Evolutionary conservation across 2,113 vertebrate species (phyloP).

Genomic region (Mus spicilegus): DNA sequence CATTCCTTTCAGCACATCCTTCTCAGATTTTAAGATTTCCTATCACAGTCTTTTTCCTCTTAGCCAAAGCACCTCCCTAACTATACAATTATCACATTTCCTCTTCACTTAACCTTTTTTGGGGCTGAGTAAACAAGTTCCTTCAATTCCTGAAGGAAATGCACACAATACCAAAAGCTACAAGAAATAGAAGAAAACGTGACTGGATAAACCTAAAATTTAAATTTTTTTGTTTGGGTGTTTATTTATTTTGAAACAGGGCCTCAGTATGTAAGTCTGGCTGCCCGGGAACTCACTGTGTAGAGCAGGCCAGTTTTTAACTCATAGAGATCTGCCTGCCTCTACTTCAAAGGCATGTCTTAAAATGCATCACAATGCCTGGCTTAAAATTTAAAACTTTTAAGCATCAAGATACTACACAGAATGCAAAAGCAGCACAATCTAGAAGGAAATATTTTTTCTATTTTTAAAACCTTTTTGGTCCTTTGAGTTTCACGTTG

Average conservation of each 20-base stretch:
- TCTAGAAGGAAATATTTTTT: not conserved
- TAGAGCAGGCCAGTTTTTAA: not conserved
- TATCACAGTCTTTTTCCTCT: not conserved
- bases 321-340: not conserved
- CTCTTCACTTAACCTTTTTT: not conserved
- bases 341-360: not conserved
- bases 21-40: constrained; percentile 32
- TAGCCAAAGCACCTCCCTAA: not conserved
- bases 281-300: not conserved
- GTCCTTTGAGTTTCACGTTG: not conserved
- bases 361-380: not conserved
- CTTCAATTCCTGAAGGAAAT: constrained; percentile 12
- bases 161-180: constrained; percentile 10
- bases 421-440: not conserved
- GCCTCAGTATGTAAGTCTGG: not conserved
- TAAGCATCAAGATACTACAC: not conserved
- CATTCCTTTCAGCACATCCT: not conserved
- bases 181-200: constrained; percentile 17
- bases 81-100: not conserved
- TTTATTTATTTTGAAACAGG: not conserved
- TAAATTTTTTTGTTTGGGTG: not conserved
- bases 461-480: not conserved
- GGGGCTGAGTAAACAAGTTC: not conserved
- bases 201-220: not conserved
- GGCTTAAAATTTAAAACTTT: not conserved